A percentile compares a stretch with the other conserved stretches of the same genome.
phyloP scores from a whole-genome alignment of 2,888 invertebrate genomes.

The Caenorhabditis becei region DNA sequence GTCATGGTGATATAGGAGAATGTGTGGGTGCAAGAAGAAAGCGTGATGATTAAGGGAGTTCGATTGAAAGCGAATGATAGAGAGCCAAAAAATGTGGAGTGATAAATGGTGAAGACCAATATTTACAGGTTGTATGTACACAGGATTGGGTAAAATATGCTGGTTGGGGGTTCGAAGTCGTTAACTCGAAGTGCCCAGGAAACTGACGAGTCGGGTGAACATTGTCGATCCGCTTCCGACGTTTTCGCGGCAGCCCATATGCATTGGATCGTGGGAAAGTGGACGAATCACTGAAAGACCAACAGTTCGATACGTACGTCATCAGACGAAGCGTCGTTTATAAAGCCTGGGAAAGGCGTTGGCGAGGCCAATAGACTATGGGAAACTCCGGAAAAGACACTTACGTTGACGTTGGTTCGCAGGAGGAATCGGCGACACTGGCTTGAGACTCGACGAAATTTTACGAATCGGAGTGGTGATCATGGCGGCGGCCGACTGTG shows the following conservation, averaged over 20 bases:
- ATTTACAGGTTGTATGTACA: conserved; percentile 55
- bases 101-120: conserved; percentile 32
- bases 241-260: conserved; percentile 50
- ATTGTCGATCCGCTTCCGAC: conserved; percentile 32
- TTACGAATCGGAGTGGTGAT: conserved; percentile 46
- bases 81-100: conserved; percentile 49
- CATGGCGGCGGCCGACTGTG: conserved; percentile 43
- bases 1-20: conserved; percentile 48
- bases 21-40: conserved; percentile 38
- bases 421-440: conserved; percentile 44
- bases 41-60: conserved; percentile 33
- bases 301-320: conserved; percentile 11
- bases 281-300: conserved; percentile 50
- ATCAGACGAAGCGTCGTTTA: conserved; percentile 14
- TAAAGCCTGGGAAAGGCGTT: conserved; percentile 7
- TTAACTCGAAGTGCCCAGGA: conserved; percentile 52
- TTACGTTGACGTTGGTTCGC: conserved; percentile 40
- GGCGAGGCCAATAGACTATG: not conserved
- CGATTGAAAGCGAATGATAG: conserved; percentile 20
- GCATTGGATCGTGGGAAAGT: conserved; percentile 44
- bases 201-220: conserved; percentile 49
- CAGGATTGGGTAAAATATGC: conserved; percentile 10
- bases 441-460: conserved; percentile 31
- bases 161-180: not conserved
- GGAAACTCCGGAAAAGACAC: not conserved